Base-by-base conservation (phyloP, 2,888 invertebrate species). In the Hypomecis atomaria region DNA sequence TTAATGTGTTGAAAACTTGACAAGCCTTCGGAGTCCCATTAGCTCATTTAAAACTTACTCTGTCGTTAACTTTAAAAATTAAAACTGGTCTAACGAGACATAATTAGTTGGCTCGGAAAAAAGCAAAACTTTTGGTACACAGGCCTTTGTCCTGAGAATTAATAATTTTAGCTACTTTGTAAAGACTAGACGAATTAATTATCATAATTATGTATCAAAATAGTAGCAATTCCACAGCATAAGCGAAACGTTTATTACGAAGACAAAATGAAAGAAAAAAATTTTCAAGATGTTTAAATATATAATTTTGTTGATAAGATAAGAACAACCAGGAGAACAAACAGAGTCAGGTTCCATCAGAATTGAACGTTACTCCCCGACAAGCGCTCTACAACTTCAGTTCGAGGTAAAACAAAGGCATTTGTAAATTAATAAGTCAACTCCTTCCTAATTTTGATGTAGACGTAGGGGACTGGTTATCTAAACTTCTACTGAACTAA, bases 1-100 rank as follows among this genome's bases (percentile, higher is more conserved):
- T 76, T 76, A 78, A 74, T 77, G 78, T 71, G 70, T 71, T 71
- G 74, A 74, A 76, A 75, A 72, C 70, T 76, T 74, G 65, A 69
- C n/a, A 77, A 37, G 71, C 70, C 71, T 77, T 74, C 63, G 69
- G 70, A 69, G 73, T 61, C 71, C 77, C 72, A 73, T 77, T 77
- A 76, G 71, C 69, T 8, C 68, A 67, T 76, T 77, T 72, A 48
- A 62, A 71, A 77, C 71, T 74, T 74, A 65, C 71, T 73, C 68
- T 68, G 52, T 10, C 11, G 0, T 40, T 58, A 74, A 77, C 69
- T 78, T 75, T 42, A 60, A 62, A 68, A 77, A 72, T 75, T 74
- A 67, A 62, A 68, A 72, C 70, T 73, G 58, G 38, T 50, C 8
- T 58, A 54, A 59, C 48, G 47, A 47, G 49, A 56, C 34, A 47